These are phyloP conservation scores for Perodicticus potto DNA, from an alignment of 2,797 vertebrate species.

Conservation along the genomic window DNA sequence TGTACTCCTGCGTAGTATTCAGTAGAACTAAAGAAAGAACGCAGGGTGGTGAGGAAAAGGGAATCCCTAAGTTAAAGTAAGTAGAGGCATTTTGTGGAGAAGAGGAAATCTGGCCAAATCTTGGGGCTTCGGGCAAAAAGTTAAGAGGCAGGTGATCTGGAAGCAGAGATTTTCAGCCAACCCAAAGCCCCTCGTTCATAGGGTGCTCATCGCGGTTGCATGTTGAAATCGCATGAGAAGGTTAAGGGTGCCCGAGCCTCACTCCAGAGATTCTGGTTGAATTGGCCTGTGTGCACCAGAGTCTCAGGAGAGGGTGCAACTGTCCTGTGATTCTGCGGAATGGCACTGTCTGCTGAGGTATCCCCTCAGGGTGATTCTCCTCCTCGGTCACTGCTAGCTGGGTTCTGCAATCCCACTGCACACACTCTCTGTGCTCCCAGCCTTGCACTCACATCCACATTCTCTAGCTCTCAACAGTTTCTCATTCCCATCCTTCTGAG, in stretches of 20 bases:
- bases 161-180: fast-evolving
- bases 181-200: fast-evolving
- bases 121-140: not conserved
- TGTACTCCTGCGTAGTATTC: not conserved
- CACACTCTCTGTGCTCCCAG: not conserved
- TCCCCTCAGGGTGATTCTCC: not conserved
- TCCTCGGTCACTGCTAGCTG: not conserved
- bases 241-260: no score
- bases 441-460: not conserved
- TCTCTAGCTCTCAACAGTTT: not conserved
- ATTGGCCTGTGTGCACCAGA: not conserved
- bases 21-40: not conserved
- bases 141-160: fast-evolving
- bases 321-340: not conserved
- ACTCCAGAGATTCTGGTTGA: not conserved
- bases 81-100: not conserved
- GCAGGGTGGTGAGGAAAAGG: not conserved
- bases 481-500: not conserved
- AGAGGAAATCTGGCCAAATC: not conserved
- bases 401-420: not conserved
- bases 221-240: not conserved
- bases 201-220: fast-evolving
- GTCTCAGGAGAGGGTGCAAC: not conserved
- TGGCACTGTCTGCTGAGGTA: no score
- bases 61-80: not conserved